Percentiles rank a stretch among this genome's conserved stretches.
Evolutionary conservation across 2,888 invertebrate species (phyloP).

Genomic region (Mayetiola destructor): DNA sequence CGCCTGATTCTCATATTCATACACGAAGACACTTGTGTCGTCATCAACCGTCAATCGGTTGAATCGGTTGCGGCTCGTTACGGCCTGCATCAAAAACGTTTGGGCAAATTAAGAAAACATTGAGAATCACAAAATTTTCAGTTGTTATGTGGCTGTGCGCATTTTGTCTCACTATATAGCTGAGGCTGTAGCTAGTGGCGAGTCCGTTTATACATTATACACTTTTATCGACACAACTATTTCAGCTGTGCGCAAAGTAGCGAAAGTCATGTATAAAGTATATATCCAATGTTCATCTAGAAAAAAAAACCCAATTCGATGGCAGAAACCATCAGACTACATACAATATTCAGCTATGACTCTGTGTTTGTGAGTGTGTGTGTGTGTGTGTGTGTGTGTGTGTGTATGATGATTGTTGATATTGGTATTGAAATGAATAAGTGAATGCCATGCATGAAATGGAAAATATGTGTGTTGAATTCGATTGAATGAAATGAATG

Average conservation of each 20-base stretch:
- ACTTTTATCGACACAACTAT: neutral
- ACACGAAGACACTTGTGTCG: slow-evolving; percentile 9
- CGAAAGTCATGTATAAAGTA: no score
- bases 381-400: neutral
- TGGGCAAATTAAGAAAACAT: neutral
- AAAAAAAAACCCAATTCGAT: slow-evolving; percentile 1
- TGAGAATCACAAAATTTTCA: neutral
- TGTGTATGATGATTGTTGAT: neutral
- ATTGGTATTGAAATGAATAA: neutral
- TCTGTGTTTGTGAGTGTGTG: neutral
- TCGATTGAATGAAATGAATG: slow-evolving; percentile 1
- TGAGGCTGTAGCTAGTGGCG: no score
- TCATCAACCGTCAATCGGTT: neutral
- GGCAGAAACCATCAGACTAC: neutral
- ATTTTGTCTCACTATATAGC: no score
- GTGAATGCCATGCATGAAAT: slow-evolving; percentile 5
- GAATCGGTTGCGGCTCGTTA: neutral
- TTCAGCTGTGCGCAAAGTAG: slow-evolving; percentile 12
- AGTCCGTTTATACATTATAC: no score
- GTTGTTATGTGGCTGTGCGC: no score
- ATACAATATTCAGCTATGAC: no score
- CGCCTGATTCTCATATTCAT: slow-evolving; percentile 4
- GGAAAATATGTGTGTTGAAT: neutral
- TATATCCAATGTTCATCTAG: no score
- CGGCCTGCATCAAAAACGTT: neutral